Evolutionary conservation across 2,113 vertebrate genomes (phyloP).

Genomic region (Pseudopodoces humilis): DNA sequence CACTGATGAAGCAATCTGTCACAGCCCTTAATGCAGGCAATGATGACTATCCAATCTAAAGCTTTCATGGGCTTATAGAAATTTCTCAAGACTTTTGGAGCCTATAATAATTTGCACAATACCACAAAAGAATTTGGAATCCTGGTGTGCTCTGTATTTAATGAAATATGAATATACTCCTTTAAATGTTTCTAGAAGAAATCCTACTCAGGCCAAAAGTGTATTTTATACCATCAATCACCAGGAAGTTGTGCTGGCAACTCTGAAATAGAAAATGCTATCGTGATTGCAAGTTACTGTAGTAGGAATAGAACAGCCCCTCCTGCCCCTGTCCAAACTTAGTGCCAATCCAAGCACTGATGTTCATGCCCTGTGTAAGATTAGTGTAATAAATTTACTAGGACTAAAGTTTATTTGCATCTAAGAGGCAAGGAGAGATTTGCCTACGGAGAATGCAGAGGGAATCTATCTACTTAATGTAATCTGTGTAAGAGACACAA

Average conservation of each 20-base stretch:
- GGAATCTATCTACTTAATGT: constrained; percentile 73
- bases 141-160: background rate
- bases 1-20: constrained; percentile 69
- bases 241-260: constrained; percentile 25
- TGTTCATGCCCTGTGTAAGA: background rate
- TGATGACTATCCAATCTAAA: constrained; percentile 52
- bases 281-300: background rate
- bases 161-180: constrained; percentile 44
- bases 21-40: constrained; percentile 63
- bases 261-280: background rate
- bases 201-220: background rate
- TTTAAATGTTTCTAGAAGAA: constrained; percentile 49
- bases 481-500: constrained; percentile 76
- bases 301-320: background rate
- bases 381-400: background rate
- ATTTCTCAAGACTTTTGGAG: constrained; percentile 70
- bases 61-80: constrained; percentile 54
- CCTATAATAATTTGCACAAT: constrained; percentile 35
- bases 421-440: background rate
- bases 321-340: background rate
- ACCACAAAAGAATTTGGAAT: constrained; percentile 50
- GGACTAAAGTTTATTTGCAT: background rate
- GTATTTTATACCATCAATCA: constrained; percentile 18
- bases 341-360: background rate
- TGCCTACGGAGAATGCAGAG: background rate